Base-by-base conservation (phyloP, 2,888 invertebrate genomes). In the Agriopis marginaria region DNA sequence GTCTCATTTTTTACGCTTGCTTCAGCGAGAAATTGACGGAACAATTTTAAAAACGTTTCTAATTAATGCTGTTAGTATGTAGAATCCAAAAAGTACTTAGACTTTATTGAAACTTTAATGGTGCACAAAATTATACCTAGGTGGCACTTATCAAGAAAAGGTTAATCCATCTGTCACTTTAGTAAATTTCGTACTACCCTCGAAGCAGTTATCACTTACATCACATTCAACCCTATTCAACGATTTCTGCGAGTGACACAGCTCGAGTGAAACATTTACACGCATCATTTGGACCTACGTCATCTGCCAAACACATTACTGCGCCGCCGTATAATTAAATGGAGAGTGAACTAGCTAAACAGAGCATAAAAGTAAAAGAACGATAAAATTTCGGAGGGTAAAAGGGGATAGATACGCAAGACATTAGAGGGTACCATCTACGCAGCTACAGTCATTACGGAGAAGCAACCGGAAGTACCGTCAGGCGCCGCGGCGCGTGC, bases 401-500 rank as follows among this genome's bases (percentile, higher is more conserved):
- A 65, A 64, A 79, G 81, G 82, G 80, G 74, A 71, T 69, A 61
- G 70, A 72, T 71, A 73, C 59, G 73, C 74, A 84, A 83, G 84
- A 83, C 75, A 83, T 82, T 81, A 77, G 76, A 72, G 72, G 75
- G 74, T 77, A 75, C 77, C 83, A 80, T 83, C 82, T 82, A 80
- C 82, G 79, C 77, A 78, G 80, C 85, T 62, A 70, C 67, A 73
- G 89, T 91, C 92, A 93, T 93, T 93, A 93, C 87, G 89, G 89
- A 86, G 76, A 81, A 81, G 78, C 82, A 73, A 75, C 80, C 90
- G 94, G 94, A 94, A 91, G 89, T 87, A 85, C 80, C 88, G 91
- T 86, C 91, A 89, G 91, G 87, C 91, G 92, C 82, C 89, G 89
- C 90, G 91, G 90, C 94, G 94, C 93, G 94, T 93, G 94, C 94